These are phyloP conservation scores for Isichthys henryi DNA, from an alignment of 2,113 vertebrate genomes.

Conservation along the genomic window DNA sequence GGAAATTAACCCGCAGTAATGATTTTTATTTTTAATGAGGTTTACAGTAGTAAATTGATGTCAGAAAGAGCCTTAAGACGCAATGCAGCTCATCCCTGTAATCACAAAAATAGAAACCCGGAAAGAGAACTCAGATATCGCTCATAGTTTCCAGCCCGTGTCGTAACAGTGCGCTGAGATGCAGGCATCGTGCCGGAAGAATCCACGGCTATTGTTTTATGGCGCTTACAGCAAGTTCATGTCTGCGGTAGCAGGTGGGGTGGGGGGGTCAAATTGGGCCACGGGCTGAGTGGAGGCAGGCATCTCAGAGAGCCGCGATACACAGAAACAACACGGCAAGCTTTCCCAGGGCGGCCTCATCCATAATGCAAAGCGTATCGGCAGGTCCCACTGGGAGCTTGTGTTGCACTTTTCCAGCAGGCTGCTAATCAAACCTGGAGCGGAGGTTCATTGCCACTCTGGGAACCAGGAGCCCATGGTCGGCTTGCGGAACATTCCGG, in stretches of 20 bases:
- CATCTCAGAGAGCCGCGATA: background rate
- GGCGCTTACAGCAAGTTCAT: background rate
- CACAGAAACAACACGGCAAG: conserved; percentile 6
- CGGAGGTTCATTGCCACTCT: conserved; percentile 70
- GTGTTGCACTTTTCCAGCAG: conserved; percentile 68
- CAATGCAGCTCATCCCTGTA: background rate
- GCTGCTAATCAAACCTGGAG: conserved; percentile 61
- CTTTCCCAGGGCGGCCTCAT: conserved; percentile 65
- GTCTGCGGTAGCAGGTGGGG: background rate
- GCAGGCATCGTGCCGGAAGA: background rate
- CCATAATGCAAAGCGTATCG: conserved; percentile 74
- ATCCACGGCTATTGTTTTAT: background rate
- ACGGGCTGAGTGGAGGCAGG: background rate
- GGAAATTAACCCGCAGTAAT: background rate
- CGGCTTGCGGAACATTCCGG: conserved; percentile 40
- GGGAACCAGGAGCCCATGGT: conserved; percentile 59
- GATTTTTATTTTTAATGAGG: background rate
- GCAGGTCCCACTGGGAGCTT: conserved; percentile 71
- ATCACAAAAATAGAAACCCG: background rate
- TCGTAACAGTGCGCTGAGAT: background rate
- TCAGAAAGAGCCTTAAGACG: background rate
- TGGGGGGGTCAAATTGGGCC: background rate
- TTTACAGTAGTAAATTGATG: background rate
- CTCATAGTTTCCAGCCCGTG: background rate
- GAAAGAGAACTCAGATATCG: background rate